Evolutionary conservation across 2,113 vertebrate species (phyloP).

Genomic region (Clarias magur): DNA sequence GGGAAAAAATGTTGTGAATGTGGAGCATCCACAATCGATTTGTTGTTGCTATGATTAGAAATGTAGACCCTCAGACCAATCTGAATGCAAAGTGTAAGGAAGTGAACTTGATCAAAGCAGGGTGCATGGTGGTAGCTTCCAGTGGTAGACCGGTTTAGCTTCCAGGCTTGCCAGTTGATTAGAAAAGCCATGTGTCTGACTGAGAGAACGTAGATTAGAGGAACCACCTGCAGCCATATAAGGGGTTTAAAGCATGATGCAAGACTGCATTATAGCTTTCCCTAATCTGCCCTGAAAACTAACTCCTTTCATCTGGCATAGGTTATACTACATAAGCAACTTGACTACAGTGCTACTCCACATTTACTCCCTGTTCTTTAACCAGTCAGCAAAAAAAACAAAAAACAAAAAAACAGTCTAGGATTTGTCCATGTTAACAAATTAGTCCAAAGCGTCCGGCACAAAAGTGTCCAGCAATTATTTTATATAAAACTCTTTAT

Average conservation of each 20-base stretch:
- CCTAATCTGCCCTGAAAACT: conserved; percentile 22
- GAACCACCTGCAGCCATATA: conserved; percentile 42
- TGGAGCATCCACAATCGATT: neutral
- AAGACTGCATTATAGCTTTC: conserved; percentile 40
- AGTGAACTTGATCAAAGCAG: conserved; percentile 63
- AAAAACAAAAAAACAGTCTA: neutral
- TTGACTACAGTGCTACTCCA: neutral
- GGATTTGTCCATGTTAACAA: neutral
- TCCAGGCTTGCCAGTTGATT: conserved; percentile 34
- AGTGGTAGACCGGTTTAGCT: conserved; percentile 29
- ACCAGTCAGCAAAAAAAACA: neutral
- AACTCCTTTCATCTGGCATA: conserved; percentile 22
- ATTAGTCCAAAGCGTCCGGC: neutral
- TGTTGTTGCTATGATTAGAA: neutral
- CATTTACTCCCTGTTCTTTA: neutral
- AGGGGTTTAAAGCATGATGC: conserved; percentile 46
- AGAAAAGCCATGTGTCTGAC: conserved; percentile 42
- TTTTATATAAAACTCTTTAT: neutral
- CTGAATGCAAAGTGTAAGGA: conserved; percentile 10
- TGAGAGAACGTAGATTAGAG: conserved; percentile 44
- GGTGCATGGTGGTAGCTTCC: neutral
- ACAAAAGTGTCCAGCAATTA: too few relatives aligned
- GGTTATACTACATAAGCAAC: neutral
- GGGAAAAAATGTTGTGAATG: too few relatives aligned
- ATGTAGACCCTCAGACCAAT: neutral